phyloP scores from a whole-genome alignment of 1,140 invertebrate species.

The Amyelois transitella region DNA sequence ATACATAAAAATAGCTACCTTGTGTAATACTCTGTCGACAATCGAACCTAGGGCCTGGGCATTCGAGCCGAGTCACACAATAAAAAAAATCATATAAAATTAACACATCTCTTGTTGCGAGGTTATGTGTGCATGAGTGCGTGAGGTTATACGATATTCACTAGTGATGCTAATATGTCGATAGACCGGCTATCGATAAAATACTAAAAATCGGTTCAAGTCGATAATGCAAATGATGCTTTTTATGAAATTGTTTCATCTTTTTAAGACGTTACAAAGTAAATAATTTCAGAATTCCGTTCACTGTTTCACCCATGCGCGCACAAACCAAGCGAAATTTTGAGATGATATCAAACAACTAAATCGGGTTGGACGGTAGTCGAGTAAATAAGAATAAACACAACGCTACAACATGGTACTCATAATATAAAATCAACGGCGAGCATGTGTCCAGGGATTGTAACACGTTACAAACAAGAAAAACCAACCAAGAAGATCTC shows the following conservation, averaged over 20 bases:
- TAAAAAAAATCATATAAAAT: not conserved
- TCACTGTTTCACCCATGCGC: too few species aligned
- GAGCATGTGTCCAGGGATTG: conserved; percentile 4
- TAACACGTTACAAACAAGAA: conserved; percentile 5
- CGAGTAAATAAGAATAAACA: conserved; percentile 26
- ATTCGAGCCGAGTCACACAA: conserved; percentile 33
- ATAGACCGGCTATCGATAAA: not conserved
- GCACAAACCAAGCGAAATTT: not conserved
- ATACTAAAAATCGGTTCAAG: too few species aligned
- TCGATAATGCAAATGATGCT: too few species aligned
- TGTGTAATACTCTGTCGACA: conserved; percentile 25
- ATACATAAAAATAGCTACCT: conserved; percentile 49
- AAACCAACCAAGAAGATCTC: conserved; percentile 14
- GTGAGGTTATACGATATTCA: too few species aligned
- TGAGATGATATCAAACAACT: conserved; percentile 39
- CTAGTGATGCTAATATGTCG: not conserved
- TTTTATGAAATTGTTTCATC: too few species aligned
- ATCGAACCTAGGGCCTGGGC: conserved; percentile 25
- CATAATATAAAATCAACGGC: conserved; percentile 8
- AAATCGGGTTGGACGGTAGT: conserved; percentile 51
- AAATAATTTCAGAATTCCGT: too few species aligned
- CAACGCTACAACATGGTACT: conserved; percentile 6
- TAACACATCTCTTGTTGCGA: not conserved
- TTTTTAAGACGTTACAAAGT: too few species aligned
- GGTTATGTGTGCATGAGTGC: not conserved